Evolutionary conservation across 2,113 vertebrate species (phyloP), one percentile per base, ranked within the genome.

Genomic region (Amphilophus citrinellus): DNA sequence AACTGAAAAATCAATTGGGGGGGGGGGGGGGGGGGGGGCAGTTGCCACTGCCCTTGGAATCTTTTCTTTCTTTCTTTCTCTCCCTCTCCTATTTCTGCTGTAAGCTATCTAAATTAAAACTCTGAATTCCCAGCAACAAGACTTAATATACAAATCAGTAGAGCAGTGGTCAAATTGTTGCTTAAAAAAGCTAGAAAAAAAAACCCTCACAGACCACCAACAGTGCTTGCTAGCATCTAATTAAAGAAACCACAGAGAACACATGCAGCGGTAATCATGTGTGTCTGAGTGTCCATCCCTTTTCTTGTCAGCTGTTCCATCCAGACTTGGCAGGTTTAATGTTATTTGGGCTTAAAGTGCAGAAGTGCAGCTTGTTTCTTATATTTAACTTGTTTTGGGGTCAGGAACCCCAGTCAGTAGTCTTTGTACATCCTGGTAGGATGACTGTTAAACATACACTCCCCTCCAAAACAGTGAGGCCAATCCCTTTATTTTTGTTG

Each of bases 161-260:
- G 27, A 10, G 6, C 50, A 1, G 66, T 4, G 9, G 47, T 50
- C 42, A 50, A 71, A 71, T 13, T 50, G 44, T 71, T 53, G 17
- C 24, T 18, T 32, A 53, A 73, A 73, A 47, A 73, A 6, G 50
- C 15, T 11, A 47, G 3, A 18, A 71, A 37, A 5, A 39, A 39
- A 39, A 39, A 39, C 37, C 30, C 35, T 39, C 37, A 39, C 37
- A 39, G 0, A 0, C 0, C 24, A 13, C 66, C 44, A 53, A 15
- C 44, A 14, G 14, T 47, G 44, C 44, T 47, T 47, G 15, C 14
- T 6, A 14, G 44, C 44, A 47, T 47, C 44, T 47, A 47, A 14
- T 47, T 47, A 47, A 47, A 47, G 44, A 47, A 47, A 15, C 44
- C 44, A 47, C 44, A 47, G 4, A 15, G 44, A 14, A 47, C 14